Evolutionary conservation across 1,140 invertebrate species (phyloP).

Genomic region (Ctenoplectra terminalis): DNA sequence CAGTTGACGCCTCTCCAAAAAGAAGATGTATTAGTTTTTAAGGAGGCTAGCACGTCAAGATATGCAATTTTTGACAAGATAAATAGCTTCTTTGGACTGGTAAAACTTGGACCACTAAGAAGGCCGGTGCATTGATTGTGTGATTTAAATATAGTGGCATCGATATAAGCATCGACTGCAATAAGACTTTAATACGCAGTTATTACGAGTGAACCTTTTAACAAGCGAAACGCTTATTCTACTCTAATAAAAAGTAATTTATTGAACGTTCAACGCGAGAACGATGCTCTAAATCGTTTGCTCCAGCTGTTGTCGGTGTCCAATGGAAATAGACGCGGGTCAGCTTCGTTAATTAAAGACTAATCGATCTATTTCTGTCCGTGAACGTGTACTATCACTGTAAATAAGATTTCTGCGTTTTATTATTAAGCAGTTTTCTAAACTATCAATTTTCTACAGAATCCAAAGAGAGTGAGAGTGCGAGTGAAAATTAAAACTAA

Average conservation of each 20-base stretch:
- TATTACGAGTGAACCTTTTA: neutral
- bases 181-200: neutral
- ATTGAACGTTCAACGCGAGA: neutral
- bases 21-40: slow-evolving; percentile 86
- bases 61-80: slow-evolving; percentile 88
- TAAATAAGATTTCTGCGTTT: slow-evolving; percentile 33
- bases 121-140: neutral
- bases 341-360: neutral
- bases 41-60: slow-evolving; percentile 87
- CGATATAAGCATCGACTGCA: neutral
- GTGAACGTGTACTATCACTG: neutral
- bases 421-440: slow-evolving; percentile 26
- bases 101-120: slow-evolving; percentile 86
- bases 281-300: neutral
- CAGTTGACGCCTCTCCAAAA: slow-evolving; percentile 85
- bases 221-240: neutral
- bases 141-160: neutral
- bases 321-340: neutral
- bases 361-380: neutral
- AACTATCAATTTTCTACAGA: slow-evolving; percentile 6
- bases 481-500: neutral
- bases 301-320: neutral
- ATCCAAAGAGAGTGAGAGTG: slow-evolving; percentile 34
- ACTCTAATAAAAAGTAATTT: slow-evolving; percentile 6
- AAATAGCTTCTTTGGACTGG: slow-evolving; percentile 91